Evolutionary conservation across 2,888 invertebrate species (phyloP), one percentile per base, ranked within the genome.

Genomic region (Ophion obscuratus): DNA sequence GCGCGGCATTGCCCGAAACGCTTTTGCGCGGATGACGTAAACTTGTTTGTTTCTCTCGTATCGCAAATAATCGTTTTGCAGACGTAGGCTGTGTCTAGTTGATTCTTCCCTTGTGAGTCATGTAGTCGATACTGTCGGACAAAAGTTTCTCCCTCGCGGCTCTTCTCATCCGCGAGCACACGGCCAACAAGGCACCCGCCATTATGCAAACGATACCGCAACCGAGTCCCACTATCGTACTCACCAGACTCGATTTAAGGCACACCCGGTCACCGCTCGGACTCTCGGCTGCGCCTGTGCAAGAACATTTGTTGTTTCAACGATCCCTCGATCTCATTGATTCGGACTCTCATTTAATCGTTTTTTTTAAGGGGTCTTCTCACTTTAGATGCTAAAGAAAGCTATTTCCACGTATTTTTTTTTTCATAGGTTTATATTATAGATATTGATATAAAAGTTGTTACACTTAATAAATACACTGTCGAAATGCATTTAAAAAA

Each of bases 91-190:
- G 2, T 2, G n/a, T 0, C 89, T 92, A 94, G 85, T 94, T 94
- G 88, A 94, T 94, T 85, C 94, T 90, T 76, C 94, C 94, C 85
- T 94, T 94, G 88, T 94, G 94, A 47, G 94, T 93, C 94, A 94
- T 94, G 89, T 94, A 94, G 87, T 93, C 94, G 90, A 94, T 93
- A 89, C 94, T 94, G 88, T 94, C 94, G 31, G 93, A 93, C 36
- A 94, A 88, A 17, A 94, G 88, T 84, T 94, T 94, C 77, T 94
- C 94, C 44, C 94, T 90, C 9, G 94, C 93, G 24, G 93, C 94
- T 88, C 96, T 95, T 87, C 97, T 95, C 94, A 97, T 96, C 87
- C 97, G 96, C 17, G 97, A 96, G 91, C 97, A 98, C 83, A 97
- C 96, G 0, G 97, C 96, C 88, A 97, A 95, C 36, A 98, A 95